Evolutionary conservation across 2,888 invertebrate species (phyloP), one percentile per base, ranked within the genome.

Genomic region (Darwinula stevensoni): DNA sequence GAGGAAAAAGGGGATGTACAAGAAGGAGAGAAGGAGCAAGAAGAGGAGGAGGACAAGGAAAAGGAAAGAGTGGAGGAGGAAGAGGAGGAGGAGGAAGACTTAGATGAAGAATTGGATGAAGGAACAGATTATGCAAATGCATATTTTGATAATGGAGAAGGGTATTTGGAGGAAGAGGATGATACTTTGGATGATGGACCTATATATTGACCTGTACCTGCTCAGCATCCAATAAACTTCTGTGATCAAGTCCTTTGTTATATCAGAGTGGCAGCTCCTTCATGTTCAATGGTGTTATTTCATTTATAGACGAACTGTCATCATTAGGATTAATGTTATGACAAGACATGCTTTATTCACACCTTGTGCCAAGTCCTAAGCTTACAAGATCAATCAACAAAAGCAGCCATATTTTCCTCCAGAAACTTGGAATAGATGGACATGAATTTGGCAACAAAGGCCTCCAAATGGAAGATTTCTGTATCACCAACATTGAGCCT

Each of bases 391-490:
- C n/a, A n/a, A n/a, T n/a, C n/a, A n/a, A n/a, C n/a, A n/a, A n/a
- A n/a, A n/a, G n/a, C n/a, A 33, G 58, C 61, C 40, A 68, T 46
- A 14, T 63, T 61, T 43, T 69, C 67, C 47, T 75, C 74, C 48
- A 80, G 61, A 48, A 74, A 84, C 43, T 70, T 67, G 45, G 80
- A 76, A 48, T 86, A 88, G 40, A 82, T 67, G 18, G 70, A 64
- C 94, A 97, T 94, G 49, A 91, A 91, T 43, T 75, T 73, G 1
- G 84, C 84, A 30, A 88, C 71, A 57, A 97, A 97, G 3, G 88
- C 88, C 53, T 97, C 97, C 32, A 97, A 57, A 50, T 97, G 94
- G 46, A 84, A 88, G 43, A 97, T 88, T 14, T 74, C 66, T 53
- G 94, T 94, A 43, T 73, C 76, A 13, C 94, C 94, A 34, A 69